These are phyloP conservation scores for Macrotis lagotis DNA, from an alignment of 2,113 vertebrate species.

Conservation along the genomic window DNA sequence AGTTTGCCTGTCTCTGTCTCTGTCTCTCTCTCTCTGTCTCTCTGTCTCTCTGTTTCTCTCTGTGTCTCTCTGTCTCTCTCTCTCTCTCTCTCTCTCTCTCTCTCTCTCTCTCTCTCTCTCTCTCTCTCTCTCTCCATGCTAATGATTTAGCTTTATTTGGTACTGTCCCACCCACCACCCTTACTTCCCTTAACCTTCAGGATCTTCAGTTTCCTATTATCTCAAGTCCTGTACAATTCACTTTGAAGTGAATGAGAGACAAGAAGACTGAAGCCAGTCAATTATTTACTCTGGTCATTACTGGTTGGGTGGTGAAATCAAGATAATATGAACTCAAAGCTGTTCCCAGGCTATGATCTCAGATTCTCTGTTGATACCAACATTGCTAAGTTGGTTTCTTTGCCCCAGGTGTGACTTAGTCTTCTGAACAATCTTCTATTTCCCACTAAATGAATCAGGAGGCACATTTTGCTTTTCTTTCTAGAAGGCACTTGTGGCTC, in stretches of 20 bases:
- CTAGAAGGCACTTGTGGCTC: neutral
- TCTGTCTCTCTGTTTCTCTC: too few relatives aligned
- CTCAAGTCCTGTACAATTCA: slow-evolving; percentile 39
- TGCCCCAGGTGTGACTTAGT: neutral
- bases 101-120: too few relatives aligned
- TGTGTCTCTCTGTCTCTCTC: too few relatives aligned
- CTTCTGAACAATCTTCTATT: neutral
- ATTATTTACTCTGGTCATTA: slow-evolving; percentile 53
- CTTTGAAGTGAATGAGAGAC: slow-evolving; percentile 71
- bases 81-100: too few relatives aligned
- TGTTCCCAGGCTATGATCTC: neutral
- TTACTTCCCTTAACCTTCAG: neutral
- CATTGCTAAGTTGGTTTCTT: neutral
- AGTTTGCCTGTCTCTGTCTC: neutral
- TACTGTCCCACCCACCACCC: too few relatives aligned
- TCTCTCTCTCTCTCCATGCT: slow-evolving; percentile 19
- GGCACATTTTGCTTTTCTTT: neutral
- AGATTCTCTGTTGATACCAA: neutral
- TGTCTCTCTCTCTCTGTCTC: too few relatives aligned
- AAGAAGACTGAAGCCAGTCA: slow-evolving; percentile 66
- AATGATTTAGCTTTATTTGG: slow-evolving; percentile 68
- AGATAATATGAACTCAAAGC: neutral
- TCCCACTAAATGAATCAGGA: neutral
- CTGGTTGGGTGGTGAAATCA: slow-evolving; percentile 64
- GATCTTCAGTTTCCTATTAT: slow-evolving; percentile 52